Evolutionary conservation across 2,113 vertebrate species (phyloP), one percentile per base, ranked within the genome.

Genomic region (Rhegmatorhina hoffmannsi): DNA sequence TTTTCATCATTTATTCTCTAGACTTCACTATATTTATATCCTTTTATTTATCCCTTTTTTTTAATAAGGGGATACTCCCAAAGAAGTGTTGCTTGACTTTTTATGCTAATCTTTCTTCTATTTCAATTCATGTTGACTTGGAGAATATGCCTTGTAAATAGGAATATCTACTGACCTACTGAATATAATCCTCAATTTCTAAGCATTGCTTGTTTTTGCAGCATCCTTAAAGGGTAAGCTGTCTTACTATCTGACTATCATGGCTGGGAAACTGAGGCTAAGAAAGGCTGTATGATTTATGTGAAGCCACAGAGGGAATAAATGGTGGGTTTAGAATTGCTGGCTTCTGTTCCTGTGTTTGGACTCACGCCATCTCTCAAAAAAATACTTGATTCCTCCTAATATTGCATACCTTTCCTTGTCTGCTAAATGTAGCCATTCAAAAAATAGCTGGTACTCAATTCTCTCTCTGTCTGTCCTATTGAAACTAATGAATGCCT

Each of bases 211-310:
- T 95, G 84, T 95, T 96, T 95, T 94, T 82, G 67, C 64, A 96
- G 88, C 84, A 93, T 90, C 82, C 79, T 94, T 88, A 95, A 88
- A 96, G 95, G 90, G 90, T 94, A 93, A 96, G 90, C 88, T 88
- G 79, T 77, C 47, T 89, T 91, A 86, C 93, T 86, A 38, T 91
- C 92, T 83, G 94, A 90, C 90, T 96, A 92, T 83, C 90, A 84
- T 86, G 68, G 44, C 76, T 93, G 93, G 88, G 95, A 95, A 96
- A 94, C 92, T 97, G 96, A 97, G 91, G 89, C 93, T 76, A 70
- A 86, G 75, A 90, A 91, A 95, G 90, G 74, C 78, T 80, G 12
- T 66, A 76, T 91, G 93, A 73, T 89, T 96, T 97, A 43, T 62
- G 34, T 87, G 87, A 94, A 94, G 50, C 63, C 87, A 43, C 91